A percentile compares a stretch with the other conserved stretches of the same genome.
Conservation (phyloP, 1,140 invertebrate genomes). For the Hyphantria cunea region DNA sequence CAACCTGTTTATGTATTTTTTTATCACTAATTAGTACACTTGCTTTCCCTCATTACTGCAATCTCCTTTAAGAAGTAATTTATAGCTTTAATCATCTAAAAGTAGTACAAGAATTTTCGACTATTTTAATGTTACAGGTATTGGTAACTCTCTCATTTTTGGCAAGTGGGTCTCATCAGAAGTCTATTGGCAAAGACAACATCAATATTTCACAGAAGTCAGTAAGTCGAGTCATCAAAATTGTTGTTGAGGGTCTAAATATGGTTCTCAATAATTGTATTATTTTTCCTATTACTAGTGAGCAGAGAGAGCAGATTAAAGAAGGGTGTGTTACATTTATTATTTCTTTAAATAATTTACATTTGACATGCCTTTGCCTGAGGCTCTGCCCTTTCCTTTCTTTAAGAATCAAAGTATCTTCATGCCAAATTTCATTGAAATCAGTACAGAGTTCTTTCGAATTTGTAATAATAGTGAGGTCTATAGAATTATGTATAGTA, state of each 20-base stretch:
- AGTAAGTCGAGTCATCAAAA: conserved; percentile 50
- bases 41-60: neutral
- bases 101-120: too few species aligned
- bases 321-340: conserved; percentile 40
- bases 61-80: too few species aligned
- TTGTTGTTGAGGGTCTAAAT: conserved; percentile 51
- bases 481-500: too few species aligned
- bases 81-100: too few species aligned
- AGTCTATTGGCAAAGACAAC: conserved; percentile 49
- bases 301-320: conserved; percentile 47
- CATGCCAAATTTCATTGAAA: too few species aligned
- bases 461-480: too few species aligned
- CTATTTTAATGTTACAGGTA: conserved; percentile 41
- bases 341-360: neutral
- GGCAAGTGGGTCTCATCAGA: conserved; percentile 49
- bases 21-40: neutral
- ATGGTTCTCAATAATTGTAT: conserved; percentile 45
- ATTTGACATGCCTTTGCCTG: too few species aligned
- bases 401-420: too few species aligned
- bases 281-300: conserved; percentile 40
- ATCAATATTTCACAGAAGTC: conserved; percentile 53
- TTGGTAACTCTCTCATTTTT: conserved; percentile 53
- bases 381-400: too few species aligned
- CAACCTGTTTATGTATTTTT: neutral
- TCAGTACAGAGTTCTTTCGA: too few species aligned